phyloP scores from a whole-genome alignment of 2,113 vertebrate species.

The Ochotona princeps region DNA sequence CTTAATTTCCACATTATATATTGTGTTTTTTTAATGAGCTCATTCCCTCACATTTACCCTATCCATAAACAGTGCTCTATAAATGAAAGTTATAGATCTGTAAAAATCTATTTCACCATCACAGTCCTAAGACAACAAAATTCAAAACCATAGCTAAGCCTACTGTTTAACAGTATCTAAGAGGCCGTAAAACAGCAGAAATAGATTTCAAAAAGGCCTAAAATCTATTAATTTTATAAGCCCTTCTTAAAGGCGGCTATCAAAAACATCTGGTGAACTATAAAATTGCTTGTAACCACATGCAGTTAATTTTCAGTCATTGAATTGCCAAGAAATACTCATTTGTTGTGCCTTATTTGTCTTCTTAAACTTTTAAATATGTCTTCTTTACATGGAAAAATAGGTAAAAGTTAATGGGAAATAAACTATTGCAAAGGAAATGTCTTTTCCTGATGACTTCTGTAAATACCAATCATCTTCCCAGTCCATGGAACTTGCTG shows the following conservation, averaged over 20 bases:
- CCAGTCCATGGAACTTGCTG: neutral
- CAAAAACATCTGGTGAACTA: neutral
- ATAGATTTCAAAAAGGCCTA: neutral
- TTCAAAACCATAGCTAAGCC: neutral
- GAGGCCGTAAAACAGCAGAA: neutral
- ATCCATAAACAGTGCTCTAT: neutral
- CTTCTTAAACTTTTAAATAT: neutral
- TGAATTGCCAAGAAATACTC: neutral
- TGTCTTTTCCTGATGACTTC: neutral
- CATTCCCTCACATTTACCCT: neutral
- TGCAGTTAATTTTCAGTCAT: neutral
- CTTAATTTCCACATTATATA: neutral
- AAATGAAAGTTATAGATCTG: neutral
- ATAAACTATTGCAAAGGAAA: slow-evolving; percentile 6
- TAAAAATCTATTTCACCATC: neutral
- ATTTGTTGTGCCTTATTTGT: slow-evolving; percentile 16
- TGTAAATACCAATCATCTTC: slow-evolving; percentile 13
- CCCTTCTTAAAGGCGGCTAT: neutral
- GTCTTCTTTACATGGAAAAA: neutral
- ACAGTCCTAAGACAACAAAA: neutral
- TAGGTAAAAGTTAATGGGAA: neutral
- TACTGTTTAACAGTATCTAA: neutral
- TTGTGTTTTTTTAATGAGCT: neutral
- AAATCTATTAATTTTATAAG: neutral
- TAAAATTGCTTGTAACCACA: neutral